Base-by-base conservation (phyloP, 2,888 invertebrate species). In the Drosophila vallismaia region DNA sequence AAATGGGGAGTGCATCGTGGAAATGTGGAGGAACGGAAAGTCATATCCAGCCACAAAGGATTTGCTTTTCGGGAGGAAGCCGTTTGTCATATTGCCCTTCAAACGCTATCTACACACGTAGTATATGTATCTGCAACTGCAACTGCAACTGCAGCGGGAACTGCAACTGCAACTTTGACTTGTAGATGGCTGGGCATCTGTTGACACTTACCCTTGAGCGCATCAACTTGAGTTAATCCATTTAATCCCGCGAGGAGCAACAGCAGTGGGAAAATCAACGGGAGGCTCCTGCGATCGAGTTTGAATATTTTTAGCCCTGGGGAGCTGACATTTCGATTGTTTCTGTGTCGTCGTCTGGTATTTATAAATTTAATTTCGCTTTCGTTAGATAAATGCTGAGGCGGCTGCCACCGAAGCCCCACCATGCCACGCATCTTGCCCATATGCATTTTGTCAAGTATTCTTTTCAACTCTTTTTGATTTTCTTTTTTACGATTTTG, bases 141-240 rank as follows among this genome's bases (percentile, higher is more conserved):
- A 49, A 45, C 48, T 40, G 60, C 56, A 19, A 2, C 19, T 45
- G 40, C 24, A 40, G n/a, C n/a, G n/a, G n/a, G n/a, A n/a, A 53
- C 31, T 44, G 60, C 50, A 49, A 45, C 48, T 40, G 60, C 51
- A 38, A 12, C 51, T 53, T 29, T 33, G 26, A 10, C 49, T 53
- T 19, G 14, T 6, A 40, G 40, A 40, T 12, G 7, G 40, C 14
- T 12, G 7, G 14, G 55, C 52, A 59, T 69, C 55, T 55, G 42
- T 55, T 46, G 58, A 72, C 63, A 90, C 89, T 89, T 89, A 90
- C 89, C 89, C 90, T 90, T 90, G 85, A 90, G 90, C 77, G 90
- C 90, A 70, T 88, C 83, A 82, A 90, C 90, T 84, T 82, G 82
- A 77, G 86, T 84, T 87, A 90, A 89, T 90, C 90, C 89, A 88